Conservation (phyloP, 2,888 invertebrate genomes). For the Epistrophella euchroma region DNA sequence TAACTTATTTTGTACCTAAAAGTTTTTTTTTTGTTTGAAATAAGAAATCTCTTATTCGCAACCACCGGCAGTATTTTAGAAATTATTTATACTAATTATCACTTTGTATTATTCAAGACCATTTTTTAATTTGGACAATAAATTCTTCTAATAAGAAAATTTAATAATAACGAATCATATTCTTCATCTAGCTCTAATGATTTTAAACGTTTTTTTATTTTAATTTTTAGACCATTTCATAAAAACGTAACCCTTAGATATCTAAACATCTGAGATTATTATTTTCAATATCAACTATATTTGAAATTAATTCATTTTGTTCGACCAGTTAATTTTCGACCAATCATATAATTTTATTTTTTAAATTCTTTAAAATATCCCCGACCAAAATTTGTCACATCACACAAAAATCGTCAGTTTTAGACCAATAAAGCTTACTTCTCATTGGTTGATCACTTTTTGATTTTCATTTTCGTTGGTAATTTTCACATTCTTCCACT, state of each 20-base stretch:
- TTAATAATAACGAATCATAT: no score
- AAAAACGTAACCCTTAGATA: no score
- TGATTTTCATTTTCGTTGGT: background rate
- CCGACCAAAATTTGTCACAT: background rate
- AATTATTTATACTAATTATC: background rate
- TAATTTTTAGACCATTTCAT: background rate
- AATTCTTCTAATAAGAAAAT: background rate
- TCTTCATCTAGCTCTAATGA: background rate
- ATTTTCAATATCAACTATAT: background rate
- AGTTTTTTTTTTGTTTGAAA: no score
- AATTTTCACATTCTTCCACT: no score
- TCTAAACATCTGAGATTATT: background rate
- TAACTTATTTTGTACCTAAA: no score
- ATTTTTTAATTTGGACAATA: no score
- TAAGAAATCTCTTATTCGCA: no score
- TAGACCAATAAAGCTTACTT: constrained; percentile 16
- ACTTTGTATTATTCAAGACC: background rate
- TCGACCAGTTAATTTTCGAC: background rate
- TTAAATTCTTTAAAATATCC: background rate
- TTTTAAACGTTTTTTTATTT: background rate
- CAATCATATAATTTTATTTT: background rate
- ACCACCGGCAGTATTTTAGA: no score
- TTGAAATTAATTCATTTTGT: background rate
- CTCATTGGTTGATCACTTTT: constrained; percentile 2
- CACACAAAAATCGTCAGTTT: background rate